Evolutionary conservation across 2,113 vertebrate genomes (phyloP), one percentile per base, ranked within the genome.

Genomic region (Seriola quinqueradiata): DNA sequence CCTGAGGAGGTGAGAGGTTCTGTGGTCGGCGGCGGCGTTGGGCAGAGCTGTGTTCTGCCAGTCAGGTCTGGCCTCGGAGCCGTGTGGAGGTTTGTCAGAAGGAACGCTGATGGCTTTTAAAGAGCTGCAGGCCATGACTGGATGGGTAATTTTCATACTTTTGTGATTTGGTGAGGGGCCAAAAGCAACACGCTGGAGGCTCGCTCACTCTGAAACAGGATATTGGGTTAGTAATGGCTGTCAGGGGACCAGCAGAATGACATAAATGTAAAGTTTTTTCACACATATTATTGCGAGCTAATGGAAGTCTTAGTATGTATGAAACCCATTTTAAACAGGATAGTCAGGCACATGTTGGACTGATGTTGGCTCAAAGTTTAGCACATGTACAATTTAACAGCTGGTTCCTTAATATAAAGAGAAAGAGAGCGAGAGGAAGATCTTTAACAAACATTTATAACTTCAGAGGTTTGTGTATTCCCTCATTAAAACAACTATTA

Each of bases 111-210:
- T 91, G 91, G 91, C 77, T 92, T 92, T 91, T 89, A 87, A 87
- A 92, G 90, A 83, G 79, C 86, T 90, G 70, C 76, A 66, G 91
- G 91, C 90, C 81, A 89, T 83, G 86, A 93, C 92, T 93, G 90
- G 89, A 95, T 92, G 92, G 93, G 93, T 94, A 84, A 95, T 95
- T 95, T 95, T 95, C 92, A 94, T 94, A 94, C 90, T 94, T 94
- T 88, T 64, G 79, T 58, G 88, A 92, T 92, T 93, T 95, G 95
- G 94, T 93, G 85, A 63, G 79, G 23, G 77, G 93, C 95, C 94
- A 96, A 96, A 81, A 91, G 89, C 89, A 95, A 94, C 94, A 95
- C 54, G 90, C 90, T 82, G 77, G 69, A 92, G 90, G 87, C 76
- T 81, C 72, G 17, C 77, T 92, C 87, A 88, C 93, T 95, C 94